Percentiles rank a stretch among this genome's conserved stretches.
phyloP scores from a whole-genome alignment of 2,888 invertebrate genomes.

The Elysia crispata region DNA sequence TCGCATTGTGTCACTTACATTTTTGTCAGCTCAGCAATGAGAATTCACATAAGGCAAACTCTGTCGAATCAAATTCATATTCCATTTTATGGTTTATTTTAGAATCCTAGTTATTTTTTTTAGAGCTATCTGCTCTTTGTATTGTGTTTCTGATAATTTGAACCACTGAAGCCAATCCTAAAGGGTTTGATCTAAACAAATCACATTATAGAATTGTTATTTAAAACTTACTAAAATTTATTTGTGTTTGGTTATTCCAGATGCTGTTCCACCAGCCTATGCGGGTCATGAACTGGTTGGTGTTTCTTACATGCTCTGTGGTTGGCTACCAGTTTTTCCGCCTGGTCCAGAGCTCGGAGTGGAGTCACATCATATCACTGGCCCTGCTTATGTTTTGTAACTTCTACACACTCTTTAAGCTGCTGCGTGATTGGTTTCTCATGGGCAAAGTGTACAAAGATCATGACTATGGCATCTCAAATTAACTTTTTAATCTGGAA shows the following conservation, averaged over 20 bases:
- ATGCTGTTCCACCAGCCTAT: conserved; percentile 92
- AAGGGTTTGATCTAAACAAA: too few species aligned
- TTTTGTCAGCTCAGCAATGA: too few species aligned
- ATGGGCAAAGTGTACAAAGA: conserved; percentile 79
- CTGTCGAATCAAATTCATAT: too few species aligned
- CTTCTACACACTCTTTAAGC: conserved; percentile 93
- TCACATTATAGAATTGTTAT: too few species aligned
- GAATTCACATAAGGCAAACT: too few species aligned
- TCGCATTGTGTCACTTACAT: too few species aligned
- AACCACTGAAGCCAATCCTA: too few species aligned
- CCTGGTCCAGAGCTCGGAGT: conserved; percentile 88
- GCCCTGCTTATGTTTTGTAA: conserved; percentile 92
- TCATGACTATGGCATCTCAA: conserved; percentile 53
- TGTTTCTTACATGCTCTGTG: conserved; percentile 81
- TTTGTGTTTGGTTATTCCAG: conserved; percentile 79
- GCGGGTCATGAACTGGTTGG: conserved; percentile 84
- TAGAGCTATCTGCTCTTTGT: too few species aligned
- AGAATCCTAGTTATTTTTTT: too few species aligned
- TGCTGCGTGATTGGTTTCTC: conserved; percentile 90
- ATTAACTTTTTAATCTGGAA: not conserved
- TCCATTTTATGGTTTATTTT: too few species aligned
- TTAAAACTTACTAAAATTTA: too few species aligned
- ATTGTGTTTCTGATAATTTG: too few species aligned
- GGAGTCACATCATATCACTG: conserved; percentile 94
- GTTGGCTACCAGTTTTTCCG: conserved; percentile 88